These are phyloP conservation scores for Bugula neritina DNA, from an alignment of 2,888 invertebrate species.

Conservation along the genomic window DNA sequence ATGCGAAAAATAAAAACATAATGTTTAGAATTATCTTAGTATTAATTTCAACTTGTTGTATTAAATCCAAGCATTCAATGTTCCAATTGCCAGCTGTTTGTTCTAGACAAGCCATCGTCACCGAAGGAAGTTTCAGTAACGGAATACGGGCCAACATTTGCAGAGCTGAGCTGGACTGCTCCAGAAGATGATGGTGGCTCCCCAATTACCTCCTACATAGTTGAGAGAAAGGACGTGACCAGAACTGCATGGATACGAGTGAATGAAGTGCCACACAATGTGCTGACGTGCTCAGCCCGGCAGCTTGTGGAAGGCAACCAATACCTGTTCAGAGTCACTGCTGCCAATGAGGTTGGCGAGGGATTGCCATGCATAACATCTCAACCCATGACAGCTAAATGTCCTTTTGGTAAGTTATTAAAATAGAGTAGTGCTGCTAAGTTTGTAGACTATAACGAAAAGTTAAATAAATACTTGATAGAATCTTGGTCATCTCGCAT, in stretches of 20 bases:
- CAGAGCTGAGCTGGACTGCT: slow-evolving; percentile 31
- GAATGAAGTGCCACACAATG: slow-evolving; percentile 36
- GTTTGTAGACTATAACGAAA: no score
- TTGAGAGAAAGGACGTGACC: slow-evolving; percentile 30
- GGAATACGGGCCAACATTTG: slow-evolving; percentile 74
- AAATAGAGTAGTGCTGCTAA: no score
- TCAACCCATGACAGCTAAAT: slow-evolving; percentile 59
- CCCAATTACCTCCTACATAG: slow-evolving; percentile 31
- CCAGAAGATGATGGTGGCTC: slow-evolving; percentile 32
- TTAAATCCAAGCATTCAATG: no score
- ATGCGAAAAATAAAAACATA: no score
- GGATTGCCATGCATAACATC: slow-evolving; percentile 73
- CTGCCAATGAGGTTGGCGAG: slow-evolving; percentile 75
- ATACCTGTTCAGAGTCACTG: slow-evolving; percentile 79
- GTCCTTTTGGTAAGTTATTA: slow-evolving; percentile 58
- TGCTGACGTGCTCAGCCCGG: slow-evolving; percentile 35
- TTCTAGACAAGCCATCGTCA: slow-evolving; percentile 35
- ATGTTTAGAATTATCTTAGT: no score
- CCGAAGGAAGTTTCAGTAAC: slow-evolving; percentile 61
- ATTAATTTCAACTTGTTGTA: no score
- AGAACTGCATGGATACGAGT: slow-evolving; percentile 36
- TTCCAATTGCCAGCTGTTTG: no score
- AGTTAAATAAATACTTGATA: no score
- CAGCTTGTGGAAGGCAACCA: slow-evolving; percentile 70
- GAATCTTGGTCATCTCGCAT: no score